Conservation (phyloP, 2,888 invertebrate species). For the Epistrophe grossulariae region DNA sequence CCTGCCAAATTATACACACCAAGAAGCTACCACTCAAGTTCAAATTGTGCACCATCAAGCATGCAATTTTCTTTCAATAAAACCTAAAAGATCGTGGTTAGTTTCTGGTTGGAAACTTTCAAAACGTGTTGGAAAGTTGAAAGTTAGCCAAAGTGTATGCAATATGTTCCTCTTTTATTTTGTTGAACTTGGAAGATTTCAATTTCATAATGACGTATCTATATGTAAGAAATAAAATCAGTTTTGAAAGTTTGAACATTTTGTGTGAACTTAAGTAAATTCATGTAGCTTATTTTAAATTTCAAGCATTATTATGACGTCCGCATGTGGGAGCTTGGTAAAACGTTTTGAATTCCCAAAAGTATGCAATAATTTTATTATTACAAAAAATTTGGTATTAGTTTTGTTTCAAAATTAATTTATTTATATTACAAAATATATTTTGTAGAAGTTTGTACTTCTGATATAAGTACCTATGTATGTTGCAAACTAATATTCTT, state of each 20-base stretch:
- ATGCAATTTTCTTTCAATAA: neutral
- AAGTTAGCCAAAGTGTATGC: neutral
- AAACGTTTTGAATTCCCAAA: neutral
- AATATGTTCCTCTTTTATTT: neutral
- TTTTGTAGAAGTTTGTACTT: no score
- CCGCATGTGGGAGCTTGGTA: no score
- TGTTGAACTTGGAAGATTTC: neutral
- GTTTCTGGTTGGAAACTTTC: constrained; percentile 1
- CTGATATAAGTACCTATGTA: no score
- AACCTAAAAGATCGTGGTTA: constrained; percentile 7
- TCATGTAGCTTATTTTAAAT: no score
- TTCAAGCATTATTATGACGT: no score
- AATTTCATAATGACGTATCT: no score
- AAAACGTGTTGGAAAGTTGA: constrained; percentile 18
- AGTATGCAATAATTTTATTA: neutral
- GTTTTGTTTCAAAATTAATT: neutral
- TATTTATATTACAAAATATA: neutral
- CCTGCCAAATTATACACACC: neutral
- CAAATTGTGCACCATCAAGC: neutral
- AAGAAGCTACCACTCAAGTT: constrained; percentile 3
- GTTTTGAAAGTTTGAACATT: neutral
- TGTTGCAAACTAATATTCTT: neutral
- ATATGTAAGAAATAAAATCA: neutral
- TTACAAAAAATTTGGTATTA: neutral
- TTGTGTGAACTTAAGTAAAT: no score